A percentile compares a stretch with the other conserved stretches of the same genome.
Conservation (phyloP, 1,140 invertebrate genomes). For the Zaprionus vittiger region DNA sequence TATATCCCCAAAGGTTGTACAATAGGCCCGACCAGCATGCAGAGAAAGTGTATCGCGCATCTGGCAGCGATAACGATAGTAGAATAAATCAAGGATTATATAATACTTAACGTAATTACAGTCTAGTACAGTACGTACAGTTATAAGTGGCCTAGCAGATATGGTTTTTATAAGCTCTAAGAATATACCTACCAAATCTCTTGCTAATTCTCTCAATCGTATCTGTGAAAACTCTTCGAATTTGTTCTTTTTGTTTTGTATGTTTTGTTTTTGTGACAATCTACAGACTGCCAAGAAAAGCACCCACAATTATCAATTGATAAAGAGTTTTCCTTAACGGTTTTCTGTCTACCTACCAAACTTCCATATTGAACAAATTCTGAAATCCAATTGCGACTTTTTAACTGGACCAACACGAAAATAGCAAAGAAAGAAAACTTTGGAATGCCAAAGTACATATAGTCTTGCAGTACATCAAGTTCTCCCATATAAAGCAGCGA, state of each 20-base stretch:
- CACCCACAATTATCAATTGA: constrained; percentile 36
- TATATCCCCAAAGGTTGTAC: constrained; percentile 65
- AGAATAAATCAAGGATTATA: constrained; percentile 30
- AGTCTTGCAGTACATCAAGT: neutral
- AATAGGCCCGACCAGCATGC: constrained; percentile 41
- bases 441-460: neutral
- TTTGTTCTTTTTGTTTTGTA: constrained; percentile 45
- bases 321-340: constrained; percentile 15
- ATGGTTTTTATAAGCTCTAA: constrained; percentile 74
- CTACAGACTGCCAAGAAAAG: constrained; percentile 73
- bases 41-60: too few relatives aligned
- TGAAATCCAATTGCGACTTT: constrained; percentile 26
- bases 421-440: constrained; percentile 27
- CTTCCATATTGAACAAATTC: constrained; percentile 22
- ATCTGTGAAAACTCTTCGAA: constrained; percentile 45
- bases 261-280: constrained; percentile 64
- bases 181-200: constrained; percentile 37
- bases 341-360: constrained; percentile 36
- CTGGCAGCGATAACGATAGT: neutral
- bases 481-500: neutral
- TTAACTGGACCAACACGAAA: constrained; percentile 66
- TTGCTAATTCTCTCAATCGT: constrained; percentile 19
- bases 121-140: constrained; percentile 21
- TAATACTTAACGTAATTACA: constrained; percentile 35
- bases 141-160: constrained; percentile 50